Evolutionary conservation across 1,140 invertebrate genomes (phyloP).

Genomic region (Penaeus japonicus): DNA sequence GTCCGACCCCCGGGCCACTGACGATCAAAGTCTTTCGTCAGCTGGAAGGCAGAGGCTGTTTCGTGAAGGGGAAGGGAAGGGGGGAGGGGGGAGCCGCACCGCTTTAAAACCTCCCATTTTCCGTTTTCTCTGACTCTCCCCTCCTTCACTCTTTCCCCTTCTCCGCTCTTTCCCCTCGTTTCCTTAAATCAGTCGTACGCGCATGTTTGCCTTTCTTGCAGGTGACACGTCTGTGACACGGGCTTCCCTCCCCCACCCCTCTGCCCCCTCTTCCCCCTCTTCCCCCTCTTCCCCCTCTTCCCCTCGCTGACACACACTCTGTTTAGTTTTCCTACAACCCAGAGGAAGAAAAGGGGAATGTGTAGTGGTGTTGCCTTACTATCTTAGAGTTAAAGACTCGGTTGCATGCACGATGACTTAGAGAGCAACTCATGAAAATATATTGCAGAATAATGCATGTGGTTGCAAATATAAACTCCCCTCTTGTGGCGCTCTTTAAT

Average conservation of each 20-base stretch:
- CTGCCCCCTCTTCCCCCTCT: background rate
- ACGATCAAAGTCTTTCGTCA: too few relatives aligned
- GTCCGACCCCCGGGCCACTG: too few relatives aligned
- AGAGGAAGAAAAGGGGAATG: too few relatives aligned
- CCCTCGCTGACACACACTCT: background rate
- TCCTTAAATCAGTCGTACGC: background rate
- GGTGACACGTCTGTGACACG: too few relatives aligned
- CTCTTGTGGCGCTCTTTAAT: slow-evolving; percentile 14
- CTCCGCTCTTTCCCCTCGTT: background rate
- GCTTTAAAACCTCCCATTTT: background rate
- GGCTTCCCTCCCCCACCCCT: too few relatives aligned
- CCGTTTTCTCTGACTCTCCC: background rate
- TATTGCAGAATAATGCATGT: slow-evolving; percentile 14
- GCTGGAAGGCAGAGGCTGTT: background rate
- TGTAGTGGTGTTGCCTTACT: too few relatives aligned
- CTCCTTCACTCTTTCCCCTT: too few relatives aligned
- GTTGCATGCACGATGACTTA: too few relatives aligned
- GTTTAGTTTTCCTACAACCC: too few relatives aligned
- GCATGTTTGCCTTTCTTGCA: too few relatives aligned
- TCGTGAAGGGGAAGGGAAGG: background rate
- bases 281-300: background rate
- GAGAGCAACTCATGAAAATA: background rate
- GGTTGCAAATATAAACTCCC: slow-evolving; percentile 26
- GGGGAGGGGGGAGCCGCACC: background rate
- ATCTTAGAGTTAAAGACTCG: too few relatives aligned